phyloP scores from a whole-genome alignment of 1,140 invertebrate genomes.

The Coelopa frigida region DNA sequence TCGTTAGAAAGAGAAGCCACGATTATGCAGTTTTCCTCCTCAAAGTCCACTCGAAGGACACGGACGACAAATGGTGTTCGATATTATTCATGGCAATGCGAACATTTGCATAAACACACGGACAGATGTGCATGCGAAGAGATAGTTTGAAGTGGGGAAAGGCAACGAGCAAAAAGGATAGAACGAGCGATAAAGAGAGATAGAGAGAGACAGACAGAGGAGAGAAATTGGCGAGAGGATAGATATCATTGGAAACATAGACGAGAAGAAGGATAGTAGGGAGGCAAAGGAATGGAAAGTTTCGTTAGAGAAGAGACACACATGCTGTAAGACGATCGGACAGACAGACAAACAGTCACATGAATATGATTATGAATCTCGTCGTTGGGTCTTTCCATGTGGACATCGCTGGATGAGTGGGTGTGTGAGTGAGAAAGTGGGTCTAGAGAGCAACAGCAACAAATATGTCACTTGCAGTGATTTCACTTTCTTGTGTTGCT shows the following conservation, averaged over 20 bases:
- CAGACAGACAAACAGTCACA: too few species aligned
- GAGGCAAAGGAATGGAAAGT: too few species aligned
- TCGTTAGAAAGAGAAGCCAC: too few species aligned
- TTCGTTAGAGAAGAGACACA: too few species aligned
- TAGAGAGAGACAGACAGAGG: neutral
- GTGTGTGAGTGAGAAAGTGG: too few species aligned
- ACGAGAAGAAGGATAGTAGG: neutral
- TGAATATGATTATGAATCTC: too few species aligned
- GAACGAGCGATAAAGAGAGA: neutral
- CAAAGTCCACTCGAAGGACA: conserved; percentile 14
- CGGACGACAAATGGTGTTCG: conserved; percentile 10
- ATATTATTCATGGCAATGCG: conserved; percentile 9
- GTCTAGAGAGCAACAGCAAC: too few species aligned
- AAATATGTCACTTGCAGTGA: neutral
- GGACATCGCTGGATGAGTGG: too few species aligned
- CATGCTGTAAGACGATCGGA: too few species aligned
- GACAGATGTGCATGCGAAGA: neutral
- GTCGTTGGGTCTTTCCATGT: too few species aligned
- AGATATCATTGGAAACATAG: neutral
- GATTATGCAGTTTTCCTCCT: conserved; percentile 14
- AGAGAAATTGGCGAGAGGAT: too few species aligned
- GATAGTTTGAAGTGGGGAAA: neutral
- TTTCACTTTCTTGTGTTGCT: neutral
- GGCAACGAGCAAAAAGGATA: neutral
- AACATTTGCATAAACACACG: too few species aligned